Percentiles rank a stretch among this genome's conserved stretches.
Conservation (phyloP, 2,797 vertebrate genomes). For the Cossypha heuglini region DNA sequence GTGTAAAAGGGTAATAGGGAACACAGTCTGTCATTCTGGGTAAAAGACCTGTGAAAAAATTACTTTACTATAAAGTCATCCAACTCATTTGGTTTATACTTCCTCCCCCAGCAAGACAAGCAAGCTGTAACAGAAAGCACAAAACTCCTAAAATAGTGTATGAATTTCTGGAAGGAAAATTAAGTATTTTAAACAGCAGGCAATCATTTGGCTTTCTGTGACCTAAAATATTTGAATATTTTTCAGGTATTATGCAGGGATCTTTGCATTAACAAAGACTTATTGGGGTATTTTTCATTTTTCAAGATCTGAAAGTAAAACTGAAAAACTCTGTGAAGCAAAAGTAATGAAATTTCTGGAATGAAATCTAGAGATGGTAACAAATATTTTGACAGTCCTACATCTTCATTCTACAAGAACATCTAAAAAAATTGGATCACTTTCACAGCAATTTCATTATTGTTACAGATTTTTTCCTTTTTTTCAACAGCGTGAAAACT, state of each 20-base stretch:
- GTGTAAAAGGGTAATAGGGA: slow-evolving; percentile 42
- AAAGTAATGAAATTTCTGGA: neutral
- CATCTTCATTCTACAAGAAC: neutral
- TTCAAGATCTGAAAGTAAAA: neutral
- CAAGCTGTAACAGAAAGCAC: neutral
- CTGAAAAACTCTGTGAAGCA: neutral
- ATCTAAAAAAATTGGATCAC: neutral
- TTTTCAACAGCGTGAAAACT: rapidly evolving
- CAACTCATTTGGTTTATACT: neutral
- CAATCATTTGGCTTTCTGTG: neutral
- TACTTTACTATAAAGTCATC: neutral
- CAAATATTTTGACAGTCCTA: slow-evolving; percentile 39
- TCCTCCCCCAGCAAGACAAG: neutral
- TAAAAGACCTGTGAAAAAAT: slow-evolving; percentile 40
- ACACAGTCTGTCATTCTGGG: slow-evolving; percentile 42
- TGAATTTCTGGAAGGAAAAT: neutral
- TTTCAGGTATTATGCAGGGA: neutral
- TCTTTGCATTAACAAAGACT: neutral
- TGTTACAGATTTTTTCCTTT: neutral
- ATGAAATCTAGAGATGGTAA: neutral
- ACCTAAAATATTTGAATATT: neutral
- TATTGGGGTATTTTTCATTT: neutral
- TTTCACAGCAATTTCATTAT: neutral
- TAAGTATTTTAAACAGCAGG: neutral
- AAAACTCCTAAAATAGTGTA: neutral